phyloP scores from a whole-genome alignment of 2,888 invertebrate species.

The Carpatolechia fugitivella region DNA sequence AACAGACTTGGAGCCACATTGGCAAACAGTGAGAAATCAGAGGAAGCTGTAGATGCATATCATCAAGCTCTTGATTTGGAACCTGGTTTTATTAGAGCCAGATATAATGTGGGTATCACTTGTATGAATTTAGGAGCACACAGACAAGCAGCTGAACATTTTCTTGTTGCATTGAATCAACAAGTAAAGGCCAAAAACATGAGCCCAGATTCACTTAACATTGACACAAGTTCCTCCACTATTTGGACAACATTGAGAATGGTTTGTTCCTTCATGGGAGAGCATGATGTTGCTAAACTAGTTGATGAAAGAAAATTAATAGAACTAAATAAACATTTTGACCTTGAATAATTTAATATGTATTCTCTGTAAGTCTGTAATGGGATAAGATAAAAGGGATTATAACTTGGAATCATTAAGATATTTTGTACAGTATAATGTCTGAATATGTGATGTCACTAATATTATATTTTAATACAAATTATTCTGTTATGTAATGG shows the following conservation, averaged over 20 bases:
- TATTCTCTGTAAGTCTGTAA: neutral
- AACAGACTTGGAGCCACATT: conserved; percentile 98
- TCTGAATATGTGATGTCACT: conserved; percentile 21
- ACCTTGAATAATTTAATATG: conserved; percentile 38
- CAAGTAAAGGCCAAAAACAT: conserved; percentile 82
- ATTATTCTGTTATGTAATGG: too few relatives aligned
- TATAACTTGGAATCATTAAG: too few relatives aligned
- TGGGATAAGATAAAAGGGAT: neutral
- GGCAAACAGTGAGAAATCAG: conserved; percentile 96
- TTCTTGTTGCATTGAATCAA: conserved; percentile 94
- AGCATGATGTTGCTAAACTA: conserved; percentile 80
- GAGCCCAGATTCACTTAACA: conserved; percentile 48
- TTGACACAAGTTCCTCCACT: conserved; percentile 88
- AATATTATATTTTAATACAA: too few relatives aligned
- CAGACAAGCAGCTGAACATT: conserved; percentile 97
- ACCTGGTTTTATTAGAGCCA: conserved; percentile 97
- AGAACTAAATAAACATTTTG: conserved; percentile 79
- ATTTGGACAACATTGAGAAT: conserved; percentile 97
- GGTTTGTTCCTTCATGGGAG: conserved; percentile 90
- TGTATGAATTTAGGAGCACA: conserved; percentile 97
- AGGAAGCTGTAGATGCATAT: conserved; percentile 98
- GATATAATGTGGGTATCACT: conserved; percentile 98
- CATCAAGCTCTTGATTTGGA: conserved; percentile 92
- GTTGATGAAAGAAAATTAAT: conserved; percentile 81
- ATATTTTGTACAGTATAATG: conserved; percentile 8